Percentiles rank a stretch among this genome's conserved stretches.
These are phyloP conservation scores for Pteropus rufus DNA, from an alignment of 2,797 vertebrate genomes.

Conservation along the genomic window DNA sequence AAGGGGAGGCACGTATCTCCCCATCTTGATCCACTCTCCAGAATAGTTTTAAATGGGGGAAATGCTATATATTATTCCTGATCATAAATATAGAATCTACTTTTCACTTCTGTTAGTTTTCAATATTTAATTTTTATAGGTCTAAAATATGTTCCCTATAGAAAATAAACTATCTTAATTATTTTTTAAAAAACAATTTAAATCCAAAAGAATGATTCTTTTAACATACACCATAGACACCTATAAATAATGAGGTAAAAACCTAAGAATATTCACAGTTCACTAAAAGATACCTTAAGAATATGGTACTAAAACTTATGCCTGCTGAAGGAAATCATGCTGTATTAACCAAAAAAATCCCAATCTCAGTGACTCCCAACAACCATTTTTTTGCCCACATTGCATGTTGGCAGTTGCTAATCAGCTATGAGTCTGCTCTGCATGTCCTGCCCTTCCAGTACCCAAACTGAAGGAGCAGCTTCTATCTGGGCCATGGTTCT, in stretches of 20 bases:
- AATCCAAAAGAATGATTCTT: background rate
- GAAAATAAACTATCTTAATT: background rate
- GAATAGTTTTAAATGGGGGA: conserved; percentile 6
- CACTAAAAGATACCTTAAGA: background rate
- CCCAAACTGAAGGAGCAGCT: background rate
- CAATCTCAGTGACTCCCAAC: background rate
- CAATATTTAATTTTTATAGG: background rate
- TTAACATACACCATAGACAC: background rate
- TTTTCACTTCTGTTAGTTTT: conserved; percentile 3
- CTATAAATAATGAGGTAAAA: background rate
- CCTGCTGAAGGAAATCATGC: background rate
- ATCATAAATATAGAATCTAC: background rate
- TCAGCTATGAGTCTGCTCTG: background rate
- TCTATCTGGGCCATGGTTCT: background rate
- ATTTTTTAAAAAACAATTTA: background rate
- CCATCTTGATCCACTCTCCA: background rate
- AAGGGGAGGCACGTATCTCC: background rate
- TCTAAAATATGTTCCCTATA: background rate
- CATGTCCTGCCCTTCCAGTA: no score
- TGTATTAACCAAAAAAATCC: background rate
- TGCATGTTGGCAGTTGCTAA: background rate
- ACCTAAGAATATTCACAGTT: background rate
- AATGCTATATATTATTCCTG: background rate
- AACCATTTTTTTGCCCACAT: background rate
- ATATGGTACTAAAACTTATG: background rate